Base-by-base conservation (phyloP, 2,797 vertebrate species). In the Lindbergichthys nudifrons region DNA sequence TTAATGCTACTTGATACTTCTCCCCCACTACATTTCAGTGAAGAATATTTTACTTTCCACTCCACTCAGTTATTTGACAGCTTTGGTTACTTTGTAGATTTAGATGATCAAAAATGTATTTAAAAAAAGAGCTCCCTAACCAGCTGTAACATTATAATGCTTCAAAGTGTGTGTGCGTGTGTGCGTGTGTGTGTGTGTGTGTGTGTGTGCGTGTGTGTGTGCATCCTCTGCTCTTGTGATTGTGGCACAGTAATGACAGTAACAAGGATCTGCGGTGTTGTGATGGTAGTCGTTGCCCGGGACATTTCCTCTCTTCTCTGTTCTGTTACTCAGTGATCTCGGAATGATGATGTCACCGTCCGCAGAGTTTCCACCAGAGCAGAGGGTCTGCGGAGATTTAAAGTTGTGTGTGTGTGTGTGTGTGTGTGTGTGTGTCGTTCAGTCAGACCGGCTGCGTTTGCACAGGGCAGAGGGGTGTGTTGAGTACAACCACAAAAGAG, bases 341-440 rank as follows among this genome's bases (percentile, higher is more conserved):
- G 19, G 73, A 81, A 73, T 81, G 80, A 84, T 92, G 89, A 91
- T 87, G 87, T 92, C 88, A 89, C 56, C 51, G 65, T 69, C 82
- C 73, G 1, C 74, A 83, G 75, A 85, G 69, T 90, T 90, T 91
- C 86, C 88, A 86, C 81, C 79, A 21, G 66, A 81, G 87, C 82
- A 43, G 73, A 82, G 52, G 62, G 54, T 79, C 73, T 61, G 76
- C 23, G 3, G 72, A 82, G 70, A 64, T 69, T 79, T 26, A 5
- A 79, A 65, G 67, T 3, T 63, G 79, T 4, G 85, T 67, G 79
- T 39, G 81, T 36, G 65, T 26, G 50, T n/a, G n/a, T n/a, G n/a
- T n/a, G 85, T 67, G 79, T 39, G 81, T 13, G 73, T 69, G 13
- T 60, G 61, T 70, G 69, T 79, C 5, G 41, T 68, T 54, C 67